Conservation (phyloP, 2,113 vertebrate species). For the Gnathonemus echidnorhynchus region DNA sequence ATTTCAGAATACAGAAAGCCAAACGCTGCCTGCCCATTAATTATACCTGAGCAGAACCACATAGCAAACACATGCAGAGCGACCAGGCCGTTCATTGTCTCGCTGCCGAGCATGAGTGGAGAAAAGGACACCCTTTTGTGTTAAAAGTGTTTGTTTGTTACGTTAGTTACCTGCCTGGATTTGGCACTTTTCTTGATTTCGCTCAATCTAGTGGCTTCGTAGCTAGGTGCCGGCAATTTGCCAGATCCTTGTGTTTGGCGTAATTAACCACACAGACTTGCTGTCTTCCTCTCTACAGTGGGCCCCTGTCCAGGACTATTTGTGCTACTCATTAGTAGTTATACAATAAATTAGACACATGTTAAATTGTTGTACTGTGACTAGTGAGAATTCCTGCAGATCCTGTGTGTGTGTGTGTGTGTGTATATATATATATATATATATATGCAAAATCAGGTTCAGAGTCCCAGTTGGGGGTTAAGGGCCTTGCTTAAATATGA, state of each 20-base stretch:
- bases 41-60: constrained; percentile 1
- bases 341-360: neutral
- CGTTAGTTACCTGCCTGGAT: neutral
- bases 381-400: neutral
- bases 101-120: neutral
- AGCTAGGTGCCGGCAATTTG: neutral
- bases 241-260: neutral
- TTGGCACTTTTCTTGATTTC: neutral
- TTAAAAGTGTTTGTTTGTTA: neutral
- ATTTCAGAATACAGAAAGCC: constrained; percentile 11
- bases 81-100: neutral
- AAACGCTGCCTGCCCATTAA: constrained; percentile 1
- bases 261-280: neutral
- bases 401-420: too few species aligned
- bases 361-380: neutral
- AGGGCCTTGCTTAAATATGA: neutral
- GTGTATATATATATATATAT: too few species aligned
- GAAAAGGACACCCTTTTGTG: neutral
- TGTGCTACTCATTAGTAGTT: neutral
- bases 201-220: neutral
- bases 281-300: neutral
- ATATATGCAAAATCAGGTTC: neutral
- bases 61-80: neutral
- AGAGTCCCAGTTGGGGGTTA: neutral
- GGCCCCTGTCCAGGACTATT: neutral